These are phyloP conservation scores for Calosoma granatense DNA, from an alignment of 1,140 invertebrate species.

Conservation along the genomic window DNA sequence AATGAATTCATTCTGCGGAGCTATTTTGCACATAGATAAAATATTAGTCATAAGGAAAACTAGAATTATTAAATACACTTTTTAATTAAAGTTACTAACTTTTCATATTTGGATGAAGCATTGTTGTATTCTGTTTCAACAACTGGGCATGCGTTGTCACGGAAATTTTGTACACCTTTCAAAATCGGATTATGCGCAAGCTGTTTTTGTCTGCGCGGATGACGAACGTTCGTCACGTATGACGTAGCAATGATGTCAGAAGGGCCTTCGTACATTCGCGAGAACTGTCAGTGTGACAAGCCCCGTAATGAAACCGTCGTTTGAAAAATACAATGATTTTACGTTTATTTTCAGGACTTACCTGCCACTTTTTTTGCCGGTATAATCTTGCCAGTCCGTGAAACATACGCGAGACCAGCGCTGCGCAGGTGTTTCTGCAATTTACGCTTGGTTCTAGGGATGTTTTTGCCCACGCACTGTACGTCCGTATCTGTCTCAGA, in stretches of 20 bases:
- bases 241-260: slow-evolving; percentile 7
- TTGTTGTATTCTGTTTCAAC: not conserved
- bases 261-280: not conserved
- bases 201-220: not conserved
- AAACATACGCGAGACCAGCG: slow-evolving; percentile 36
- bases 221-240: not conserved
- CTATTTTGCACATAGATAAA: too few species aligned
- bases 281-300: slow-evolving; percentile 3
- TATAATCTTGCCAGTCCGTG: slow-evolving; percentile 36
- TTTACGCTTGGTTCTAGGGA: slow-evolving; percentile 34
- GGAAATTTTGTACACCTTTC: too few species aligned
- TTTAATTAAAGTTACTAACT: too few species aligned
- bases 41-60: too few species aligned
- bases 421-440: slow-evolving; percentile 36
- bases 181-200: not conserved
- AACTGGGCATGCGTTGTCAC: not conserved
- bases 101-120: too few species aligned
- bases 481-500: slow-evolving; percentile 27
- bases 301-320: not conserved
- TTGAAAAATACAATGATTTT: not conserved
- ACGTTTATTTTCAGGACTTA: slow-evolving; percentile 19
- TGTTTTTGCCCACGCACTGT: slow-evolving; percentile 27
- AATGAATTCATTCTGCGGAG: too few species aligned
- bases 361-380: slow-evolving; percentile 38
- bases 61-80: too few species aligned